phyloP scores from a whole-genome alignment of 2,797 vertebrate species.

The Thunnus albacares region DNA sequence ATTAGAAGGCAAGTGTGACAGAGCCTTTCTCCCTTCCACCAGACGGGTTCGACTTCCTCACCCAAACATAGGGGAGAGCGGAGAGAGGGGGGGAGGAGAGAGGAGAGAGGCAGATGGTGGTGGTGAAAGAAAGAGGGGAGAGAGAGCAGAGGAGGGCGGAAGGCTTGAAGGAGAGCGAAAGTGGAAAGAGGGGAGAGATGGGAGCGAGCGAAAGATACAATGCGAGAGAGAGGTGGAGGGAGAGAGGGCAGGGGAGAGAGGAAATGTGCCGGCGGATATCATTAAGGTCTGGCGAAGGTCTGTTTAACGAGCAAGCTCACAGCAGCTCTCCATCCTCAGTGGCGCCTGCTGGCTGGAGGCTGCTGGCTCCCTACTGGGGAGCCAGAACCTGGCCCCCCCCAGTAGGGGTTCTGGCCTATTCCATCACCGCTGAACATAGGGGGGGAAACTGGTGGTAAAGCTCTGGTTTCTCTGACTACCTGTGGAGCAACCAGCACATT shows the following conservation, averaged over 20 bases:
- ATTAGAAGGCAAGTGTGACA: constrained; percentile 77
- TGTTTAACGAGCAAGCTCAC: constrained; percentile 78
- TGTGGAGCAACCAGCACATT: constrained; percentile 59
- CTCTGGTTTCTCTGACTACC: constrained; percentile 58
- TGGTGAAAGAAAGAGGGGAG: constrained; percentile 2
- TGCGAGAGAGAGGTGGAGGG: neutral
- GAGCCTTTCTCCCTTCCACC: constrained; percentile 44
- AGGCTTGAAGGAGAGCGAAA: constrained; percentile 44
- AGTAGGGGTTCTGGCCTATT: constrained; percentile 57
- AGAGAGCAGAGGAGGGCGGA: constrained; percentile 19
- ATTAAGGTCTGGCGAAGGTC: constrained; percentile 74
- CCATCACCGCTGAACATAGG: constrained; percentile 44
- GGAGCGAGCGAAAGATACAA: neutral
- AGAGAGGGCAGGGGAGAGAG: constrained; percentile 29
- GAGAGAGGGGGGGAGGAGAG: neutral
- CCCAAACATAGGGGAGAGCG: constrained; percentile 44
- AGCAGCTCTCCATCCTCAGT: constrained; percentile 77
- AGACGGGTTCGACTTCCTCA: constrained; percentile 54
- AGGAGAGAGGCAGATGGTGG: constrained; percentile 52
- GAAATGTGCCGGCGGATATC: constrained; percentile 70
- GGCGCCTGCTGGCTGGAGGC: constrained; percentile 77
- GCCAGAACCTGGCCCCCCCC: constrained; percentile 32
- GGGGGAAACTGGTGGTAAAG: constrained; percentile 21
- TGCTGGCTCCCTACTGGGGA: too few species aligned
- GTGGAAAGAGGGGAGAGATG: constrained; percentile 13